Evolutionary conservation across 1,140 invertebrate species (phyloP).

Genomic region (Ceratina australensis): DNA sequence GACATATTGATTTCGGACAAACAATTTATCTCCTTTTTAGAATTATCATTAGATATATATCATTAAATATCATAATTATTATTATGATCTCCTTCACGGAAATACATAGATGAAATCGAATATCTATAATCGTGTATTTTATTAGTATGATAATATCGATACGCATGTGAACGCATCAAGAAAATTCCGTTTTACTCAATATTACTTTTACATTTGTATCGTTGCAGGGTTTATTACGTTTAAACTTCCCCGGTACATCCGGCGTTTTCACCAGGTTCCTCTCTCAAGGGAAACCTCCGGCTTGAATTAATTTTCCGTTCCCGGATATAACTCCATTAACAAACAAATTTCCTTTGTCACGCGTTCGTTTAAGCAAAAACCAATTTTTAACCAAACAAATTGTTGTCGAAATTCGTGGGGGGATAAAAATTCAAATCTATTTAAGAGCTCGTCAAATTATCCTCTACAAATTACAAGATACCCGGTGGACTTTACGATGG

Average conservation of each 20-base stretch:
- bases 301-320: not conserved
- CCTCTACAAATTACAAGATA: too few relatives aligned
- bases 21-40: too few relatives aligned
- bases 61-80: too few relatives aligned
- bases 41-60: not conserved
- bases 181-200: not conserved
- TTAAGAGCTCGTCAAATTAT: too few relatives aligned
- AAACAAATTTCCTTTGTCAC: not conserved
- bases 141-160: not conserved
- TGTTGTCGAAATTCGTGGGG: too few relatives aligned
- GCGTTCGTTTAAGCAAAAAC: too few relatives aligned
- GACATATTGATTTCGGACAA: not conserved
- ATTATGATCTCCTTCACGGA: too few relatives aligned
- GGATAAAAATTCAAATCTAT: too few relatives aligned
- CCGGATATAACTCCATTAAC: too few relatives aligned
- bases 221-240: constrained; percentile 21
- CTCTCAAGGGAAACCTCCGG: not conserved
- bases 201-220: constrained; percentile 1
- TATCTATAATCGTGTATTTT: not conserved
- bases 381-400: too few relatives aligned
- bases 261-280: not conserved
- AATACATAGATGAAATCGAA: not conserved
- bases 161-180: too few relatives aligned
- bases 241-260: not conserved
- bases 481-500: too few relatives aligned